Percentiles rank a stretch among this genome's conserved stretches.
These are phyloP conservation scores for Parnassius mnemosyne DNA, from an alignment of 2,888 invertebrate genomes.

Conservation along the genomic window DNA sequence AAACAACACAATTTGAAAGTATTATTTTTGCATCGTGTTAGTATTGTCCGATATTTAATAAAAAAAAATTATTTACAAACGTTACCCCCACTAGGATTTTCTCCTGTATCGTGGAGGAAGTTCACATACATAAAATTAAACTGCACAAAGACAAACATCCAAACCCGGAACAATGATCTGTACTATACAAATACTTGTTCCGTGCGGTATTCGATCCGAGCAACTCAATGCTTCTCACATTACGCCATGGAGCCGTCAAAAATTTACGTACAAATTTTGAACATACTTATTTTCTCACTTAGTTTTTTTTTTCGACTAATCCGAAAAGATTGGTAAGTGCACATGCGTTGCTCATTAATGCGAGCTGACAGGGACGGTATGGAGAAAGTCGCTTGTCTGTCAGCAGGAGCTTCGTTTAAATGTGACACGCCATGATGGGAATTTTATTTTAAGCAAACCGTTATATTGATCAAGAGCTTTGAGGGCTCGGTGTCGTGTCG, in stretches of 20 bases:
- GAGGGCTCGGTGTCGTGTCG: too few relatives aligned
- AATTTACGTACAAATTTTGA: not conserved
- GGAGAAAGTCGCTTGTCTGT: constrained; percentile 19
- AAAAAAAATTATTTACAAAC: too few relatives aligned
- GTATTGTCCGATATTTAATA: not conserved
- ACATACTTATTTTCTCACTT: constrained; percentile 18
- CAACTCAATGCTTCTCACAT: too few relatives aligned
- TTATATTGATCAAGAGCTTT: too few relatives aligned
- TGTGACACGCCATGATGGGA: constrained; percentile 13
- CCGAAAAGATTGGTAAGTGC: constrained; percentile 30
- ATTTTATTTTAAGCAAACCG: constrained; percentile 17
- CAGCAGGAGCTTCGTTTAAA: constrained; percentile 9
- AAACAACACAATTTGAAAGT: too few relatives aligned
- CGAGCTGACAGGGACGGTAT: constrained; percentile 41
- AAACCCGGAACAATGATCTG: too few relatives aligned
- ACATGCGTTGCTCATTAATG: constrained; percentile 55
- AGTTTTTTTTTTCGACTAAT: constrained; percentile 36
- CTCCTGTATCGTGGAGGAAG: not conserved
- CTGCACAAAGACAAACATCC: too few relatives aligned
- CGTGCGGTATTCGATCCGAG: too few relatives aligned
- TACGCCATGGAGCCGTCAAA: too few relatives aligned
- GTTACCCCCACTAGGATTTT: not conserved
- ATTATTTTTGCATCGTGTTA: too few relatives aligned
- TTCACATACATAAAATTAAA: too few relatives aligned
- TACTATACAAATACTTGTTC: too few relatives aligned